Evolutionary conservation across 2,113 vertebrate species (phyloP).

Genomic region (Muntiacus muntjak): DNA sequence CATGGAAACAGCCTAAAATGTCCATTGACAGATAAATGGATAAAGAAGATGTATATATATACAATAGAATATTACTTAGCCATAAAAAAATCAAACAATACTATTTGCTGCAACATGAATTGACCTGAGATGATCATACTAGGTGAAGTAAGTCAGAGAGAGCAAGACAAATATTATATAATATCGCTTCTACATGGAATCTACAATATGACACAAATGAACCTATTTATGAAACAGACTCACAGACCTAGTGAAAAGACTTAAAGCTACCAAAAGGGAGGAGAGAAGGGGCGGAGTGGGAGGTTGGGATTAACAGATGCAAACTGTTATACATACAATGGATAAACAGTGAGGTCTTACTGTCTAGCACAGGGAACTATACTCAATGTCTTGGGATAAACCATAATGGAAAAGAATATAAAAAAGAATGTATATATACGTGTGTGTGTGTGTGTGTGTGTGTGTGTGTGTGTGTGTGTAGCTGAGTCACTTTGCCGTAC

Average conservation of each 20-base stretch:
- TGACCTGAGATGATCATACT: background rate
- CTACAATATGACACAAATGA: background rate
- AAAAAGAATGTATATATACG: background rate
- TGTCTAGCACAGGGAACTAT: background rate
- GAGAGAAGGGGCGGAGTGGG: background rate
- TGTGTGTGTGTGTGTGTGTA: background rate
- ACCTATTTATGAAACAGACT: background rate
- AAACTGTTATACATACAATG: background rate
- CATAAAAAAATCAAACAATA: background rate
- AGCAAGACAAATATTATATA: background rate
- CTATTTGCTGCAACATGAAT: background rate
- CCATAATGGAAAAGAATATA: background rate
- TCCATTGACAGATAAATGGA: background rate
- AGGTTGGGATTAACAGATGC: background rate
- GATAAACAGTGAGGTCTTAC: background rate
- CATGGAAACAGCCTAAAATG: background rate
- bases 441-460: accelerated
- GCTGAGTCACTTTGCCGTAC: background rate
- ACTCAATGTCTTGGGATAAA: background rate
- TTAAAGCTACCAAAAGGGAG: background rate
- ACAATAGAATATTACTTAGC: background rate
- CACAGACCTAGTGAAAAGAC: background rate
- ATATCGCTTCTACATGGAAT: background rate
- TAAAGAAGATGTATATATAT: background rate
- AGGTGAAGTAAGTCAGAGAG: background rate